Percentiles rank a stretch among this genome's conserved stretches.
phyloP scores from a whole-genome alignment of 2,113 vertebrate genomes.

The Gadus macrocephalus region DNA sequence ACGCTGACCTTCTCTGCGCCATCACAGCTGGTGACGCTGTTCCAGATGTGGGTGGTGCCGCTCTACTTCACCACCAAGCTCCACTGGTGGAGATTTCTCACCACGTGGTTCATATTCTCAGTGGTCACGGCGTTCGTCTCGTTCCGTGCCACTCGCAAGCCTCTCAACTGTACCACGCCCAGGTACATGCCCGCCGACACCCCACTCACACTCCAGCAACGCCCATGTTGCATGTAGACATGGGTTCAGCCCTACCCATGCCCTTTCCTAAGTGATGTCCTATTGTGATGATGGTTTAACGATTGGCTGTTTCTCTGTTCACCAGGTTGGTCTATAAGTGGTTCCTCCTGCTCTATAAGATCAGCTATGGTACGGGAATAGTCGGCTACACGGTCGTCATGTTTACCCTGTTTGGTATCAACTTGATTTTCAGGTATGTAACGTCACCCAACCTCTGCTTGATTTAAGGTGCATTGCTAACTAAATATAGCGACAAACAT shows the following conservation, averaged over 20 bases:
- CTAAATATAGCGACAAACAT: no score
- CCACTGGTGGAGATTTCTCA: slow-evolving; percentile 96
- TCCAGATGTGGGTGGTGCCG: slow-evolving; percentile 99
- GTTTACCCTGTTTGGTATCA: slow-evolving; percentile 97
- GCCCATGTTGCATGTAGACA: not conserved
- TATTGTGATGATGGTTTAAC: not conserved
- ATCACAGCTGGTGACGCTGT: slow-evolving; percentile 93
- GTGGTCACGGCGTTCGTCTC: slow-evolving; percentile 90
- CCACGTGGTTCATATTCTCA: slow-evolving; percentile 92
- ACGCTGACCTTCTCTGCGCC: slow-evolving; percentile 28
- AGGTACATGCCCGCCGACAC: slow-evolving; percentile 66
- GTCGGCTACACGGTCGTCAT: slow-evolving; percentile 93
- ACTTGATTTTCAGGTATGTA: slow-evolving; percentile 93
- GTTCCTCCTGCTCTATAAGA: slow-evolving; percentile 97
- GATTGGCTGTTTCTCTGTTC: not conserved
- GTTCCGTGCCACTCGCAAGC: slow-evolving; percentile 92
- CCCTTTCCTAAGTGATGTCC: not conserved
- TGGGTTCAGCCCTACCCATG: not conserved
- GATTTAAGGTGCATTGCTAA: no score
- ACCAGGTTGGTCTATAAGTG: slow-evolving; percentile 96
- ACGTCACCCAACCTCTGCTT: no score
- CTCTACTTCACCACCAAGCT: slow-evolving; percentile 98
- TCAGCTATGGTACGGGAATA: slow-evolving; percentile 94
- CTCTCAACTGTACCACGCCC: slow-evolving; percentile 89
- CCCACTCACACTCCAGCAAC: not conserved